These are phyloP conservation scores for Rhabdomys dilectus DNA, from an alignment of 2,113 vertebrate genomes.

Conservation along the genomic window DNA sequence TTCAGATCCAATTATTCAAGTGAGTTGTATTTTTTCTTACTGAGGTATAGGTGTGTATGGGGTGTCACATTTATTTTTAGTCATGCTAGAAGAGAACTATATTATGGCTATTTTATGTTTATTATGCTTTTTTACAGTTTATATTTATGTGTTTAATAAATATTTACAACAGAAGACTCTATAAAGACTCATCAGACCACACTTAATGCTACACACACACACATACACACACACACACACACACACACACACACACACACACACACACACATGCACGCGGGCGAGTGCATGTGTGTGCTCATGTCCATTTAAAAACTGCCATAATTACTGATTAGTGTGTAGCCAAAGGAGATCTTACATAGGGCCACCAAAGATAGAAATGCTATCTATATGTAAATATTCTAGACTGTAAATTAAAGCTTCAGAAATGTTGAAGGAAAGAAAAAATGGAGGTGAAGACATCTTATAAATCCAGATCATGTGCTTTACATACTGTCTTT, in stretches of 20 bases:
- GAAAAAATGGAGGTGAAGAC: neutral
- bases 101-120: neutral
- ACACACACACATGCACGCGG: neutral
- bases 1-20: neutral
- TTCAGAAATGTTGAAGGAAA: conserved; percentile 43
- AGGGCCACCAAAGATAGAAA: neutral
- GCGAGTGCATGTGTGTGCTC: neutral
- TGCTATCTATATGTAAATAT: neutral
- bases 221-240: neutral
- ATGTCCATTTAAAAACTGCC: neutral
- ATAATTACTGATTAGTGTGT: neutral
- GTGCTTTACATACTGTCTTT: conserved; percentile 56
- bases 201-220: neutral
- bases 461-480: neutral
- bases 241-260: neutral
- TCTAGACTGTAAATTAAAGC: neutral
- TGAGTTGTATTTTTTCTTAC: neutral
- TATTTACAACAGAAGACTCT: neutral
- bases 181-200: neutral
- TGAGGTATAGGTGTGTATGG: neutral
- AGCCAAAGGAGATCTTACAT: neutral
- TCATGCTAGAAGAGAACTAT: neutral
- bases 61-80: neutral
- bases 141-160: neutral
- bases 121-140: neutral